Conservation (phyloP, 2,888 invertebrate species). For the Invenusta paracnida region DNA sequence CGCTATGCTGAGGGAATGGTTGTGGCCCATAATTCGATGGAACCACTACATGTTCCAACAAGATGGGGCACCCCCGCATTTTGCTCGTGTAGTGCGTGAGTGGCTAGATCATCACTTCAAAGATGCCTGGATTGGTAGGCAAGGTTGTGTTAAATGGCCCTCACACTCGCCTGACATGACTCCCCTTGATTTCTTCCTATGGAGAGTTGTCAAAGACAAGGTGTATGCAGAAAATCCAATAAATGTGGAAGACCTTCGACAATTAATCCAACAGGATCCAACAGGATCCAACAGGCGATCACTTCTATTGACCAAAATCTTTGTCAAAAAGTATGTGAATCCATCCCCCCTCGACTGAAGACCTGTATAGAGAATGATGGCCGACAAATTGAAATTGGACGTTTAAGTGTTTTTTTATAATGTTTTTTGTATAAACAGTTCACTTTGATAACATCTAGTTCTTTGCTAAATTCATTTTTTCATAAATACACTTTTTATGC, state of each 20-base stretch:
- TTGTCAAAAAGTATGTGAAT: slow-evolving; percentile 18
- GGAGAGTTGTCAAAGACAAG: neutral
- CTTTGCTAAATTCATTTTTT: neutral
- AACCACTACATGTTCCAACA: neutral
- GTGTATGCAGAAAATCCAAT: neutral
- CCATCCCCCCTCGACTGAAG: neutral
- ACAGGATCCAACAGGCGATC: too few relatives aligned
- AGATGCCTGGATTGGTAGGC: slow-evolving; percentile 11
- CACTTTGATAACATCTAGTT: neutral
- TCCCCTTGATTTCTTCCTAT: neutral
- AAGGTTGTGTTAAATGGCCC: neutral
- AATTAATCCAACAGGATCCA: neutral
- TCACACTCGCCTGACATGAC: neutral
- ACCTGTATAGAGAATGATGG: slow-evolving; percentile 1
- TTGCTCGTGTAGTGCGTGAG: slow-evolving; percentile 24
- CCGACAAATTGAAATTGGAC: slow-evolving; percentile 4
- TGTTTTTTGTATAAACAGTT: neutral
- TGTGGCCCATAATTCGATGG: slow-evolving; percentile 19
- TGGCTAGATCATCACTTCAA: neutral
- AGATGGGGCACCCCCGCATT: slow-evolving; percentile 9
- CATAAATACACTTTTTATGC: neutral
- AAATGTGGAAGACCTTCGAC: neutral
- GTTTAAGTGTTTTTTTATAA: slow-evolving; percentile 8
- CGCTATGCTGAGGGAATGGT: slow-evolving; percentile 26
- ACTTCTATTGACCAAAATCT: neutral